Evolutionary conservation across 2,797 vertebrate species (phyloP).

Genomic region (Champsocephalus gunnari): DNA sequence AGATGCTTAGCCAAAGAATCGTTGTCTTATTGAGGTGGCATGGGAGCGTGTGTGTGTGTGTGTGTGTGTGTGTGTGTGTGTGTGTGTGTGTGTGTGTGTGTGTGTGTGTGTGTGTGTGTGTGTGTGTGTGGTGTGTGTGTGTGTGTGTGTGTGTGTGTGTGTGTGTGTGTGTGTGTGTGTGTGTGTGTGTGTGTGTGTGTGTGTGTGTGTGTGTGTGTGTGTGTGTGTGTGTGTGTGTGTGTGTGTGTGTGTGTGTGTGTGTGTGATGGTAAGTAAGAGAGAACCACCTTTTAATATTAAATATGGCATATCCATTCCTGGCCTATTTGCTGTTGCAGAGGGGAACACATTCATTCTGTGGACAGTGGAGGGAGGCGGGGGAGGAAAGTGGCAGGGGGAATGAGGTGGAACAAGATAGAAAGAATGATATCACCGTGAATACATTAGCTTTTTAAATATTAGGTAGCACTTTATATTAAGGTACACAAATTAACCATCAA

Average conservation of each 20-base stretch:
- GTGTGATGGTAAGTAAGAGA: conserved; percentile 67
- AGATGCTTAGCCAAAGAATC: conserved; percentile 64
- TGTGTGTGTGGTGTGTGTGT: conserved; percentile 17
- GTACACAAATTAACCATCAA: too few species aligned
- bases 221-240: conserved; percentile 11
- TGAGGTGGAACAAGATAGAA: conserved; percentile 28
- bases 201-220: conserved; percentile 20
- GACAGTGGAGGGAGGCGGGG: conserved; percentile 34
- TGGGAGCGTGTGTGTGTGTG: background rate
- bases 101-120: too few species aligned
- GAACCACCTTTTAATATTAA: conserved; percentile 76
- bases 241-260: conserved; percentile 20
- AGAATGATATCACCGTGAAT: conserved; percentile 32
- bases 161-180: conserved; percentile 21
- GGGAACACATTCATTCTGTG: conserved; percentile 66
- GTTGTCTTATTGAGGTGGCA: conserved; percentile 71
- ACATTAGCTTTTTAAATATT: conserved; percentile 56
- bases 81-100: too few species aligned
- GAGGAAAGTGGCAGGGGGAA: conserved; percentile 25
- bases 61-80: conserved; percentile 25
- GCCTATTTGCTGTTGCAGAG: conserved; percentile 65
- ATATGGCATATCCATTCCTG: conserved; percentile 77
- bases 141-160: background rate
- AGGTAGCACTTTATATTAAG: too few species aligned
- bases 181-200: background rate